phyloP scores from a whole-genome alignment of 2,113 vertebrate species.

The Pituophis catenifer region DNA sequence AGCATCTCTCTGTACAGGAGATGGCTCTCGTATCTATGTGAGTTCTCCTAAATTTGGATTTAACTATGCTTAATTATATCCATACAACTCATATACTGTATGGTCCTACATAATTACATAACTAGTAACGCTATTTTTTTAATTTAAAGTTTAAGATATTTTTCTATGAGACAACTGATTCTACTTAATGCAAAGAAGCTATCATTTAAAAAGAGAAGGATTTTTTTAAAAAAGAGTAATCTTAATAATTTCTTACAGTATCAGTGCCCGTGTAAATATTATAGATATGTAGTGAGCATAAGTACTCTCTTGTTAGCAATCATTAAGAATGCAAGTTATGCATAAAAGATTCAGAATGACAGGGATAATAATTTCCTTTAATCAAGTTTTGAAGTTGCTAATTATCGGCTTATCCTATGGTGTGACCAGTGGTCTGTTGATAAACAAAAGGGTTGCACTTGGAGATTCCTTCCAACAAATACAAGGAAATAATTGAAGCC shows the following conservation, averaged over 20 bases:
- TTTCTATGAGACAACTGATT: constrained; percentile 64
- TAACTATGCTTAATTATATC: constrained; percentile 61
- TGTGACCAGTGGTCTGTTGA: background rate
- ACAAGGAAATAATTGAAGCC: background rate
- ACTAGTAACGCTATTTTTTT: constrained; percentile 64
- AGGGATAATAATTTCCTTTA: constrained; percentile 53
- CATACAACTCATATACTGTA: constrained; percentile 39
- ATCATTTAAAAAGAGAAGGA: constrained; percentile 54
- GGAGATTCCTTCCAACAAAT: background rate
- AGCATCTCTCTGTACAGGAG: constrained; percentile 2
- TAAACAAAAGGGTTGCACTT: background rate
- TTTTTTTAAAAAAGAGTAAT: constrained; percentile 45
- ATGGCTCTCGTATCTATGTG: constrained; percentile 56
- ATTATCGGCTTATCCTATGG: background rate
- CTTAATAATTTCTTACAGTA: constrained; percentile 62
- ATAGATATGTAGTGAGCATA: constrained; percentile 48
- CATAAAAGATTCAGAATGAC: constrained; percentile 50
- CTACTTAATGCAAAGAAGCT: constrained; percentile 57
- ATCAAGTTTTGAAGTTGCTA: constrained; percentile 48
- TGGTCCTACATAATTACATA: constrained; percentile 48
- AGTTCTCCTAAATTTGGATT: constrained; percentile 59
- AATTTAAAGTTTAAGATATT: constrained; percentile 65
- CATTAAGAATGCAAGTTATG: constrained; percentile 52
- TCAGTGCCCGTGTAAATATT: constrained; percentile 65
- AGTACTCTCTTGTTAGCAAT: constrained; percentile 57